Evolutionary conservation across 1,140 invertebrate genomes (phyloP), one percentile per base, ranked within the genome.

Genomic region (Aphidius ervi): DNA sequence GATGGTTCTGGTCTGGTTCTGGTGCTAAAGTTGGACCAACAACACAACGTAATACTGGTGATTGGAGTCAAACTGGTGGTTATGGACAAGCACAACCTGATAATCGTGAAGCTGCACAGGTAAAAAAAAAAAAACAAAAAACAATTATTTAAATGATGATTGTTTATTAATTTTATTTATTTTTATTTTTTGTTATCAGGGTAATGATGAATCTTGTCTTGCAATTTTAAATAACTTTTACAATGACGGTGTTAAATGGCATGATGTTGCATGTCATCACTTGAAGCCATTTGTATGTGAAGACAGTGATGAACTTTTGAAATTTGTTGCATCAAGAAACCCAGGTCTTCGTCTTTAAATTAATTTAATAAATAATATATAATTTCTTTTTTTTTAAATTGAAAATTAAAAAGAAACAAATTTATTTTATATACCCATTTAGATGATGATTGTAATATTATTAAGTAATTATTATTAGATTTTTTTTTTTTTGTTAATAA

Each of bases 1-100:
- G 93, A 62, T 94, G 92, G 92, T 95, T 95, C 85, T 95, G 92
- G 92, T 92, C 90, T 16, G 93, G 92, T 61, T 93, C 91, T 2
- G 91, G 91, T 7, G 91, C 88, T 49, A 93, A 94, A 79, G 92
- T 95, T 65, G 91, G 92, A 48, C 86, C 92, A 45, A 94, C 91
- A 23, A 92, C 88, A 39, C 89, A 93, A 74, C 84, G 91, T 58
- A 93, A 93, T 75, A 87, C 89, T 45, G 92, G 92, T 9, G 92
- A 93, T 71, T 95, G 93, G 93, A 92, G 90, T 65, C 80, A 83
- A 65, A 94, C 91, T 43, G 92, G 92, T 50, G 92, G 92, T 57
- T 92, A 88, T 68, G 89, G 90, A 43, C 88, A 91, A 70, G 81
- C 88, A 6, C 93, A 95, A 74, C 93, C 93, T 39, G 93, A 95